Base-by-base conservation (phyloP, 2,797 vertebrate species). In the Thalassophryne amazonica region DNA sequence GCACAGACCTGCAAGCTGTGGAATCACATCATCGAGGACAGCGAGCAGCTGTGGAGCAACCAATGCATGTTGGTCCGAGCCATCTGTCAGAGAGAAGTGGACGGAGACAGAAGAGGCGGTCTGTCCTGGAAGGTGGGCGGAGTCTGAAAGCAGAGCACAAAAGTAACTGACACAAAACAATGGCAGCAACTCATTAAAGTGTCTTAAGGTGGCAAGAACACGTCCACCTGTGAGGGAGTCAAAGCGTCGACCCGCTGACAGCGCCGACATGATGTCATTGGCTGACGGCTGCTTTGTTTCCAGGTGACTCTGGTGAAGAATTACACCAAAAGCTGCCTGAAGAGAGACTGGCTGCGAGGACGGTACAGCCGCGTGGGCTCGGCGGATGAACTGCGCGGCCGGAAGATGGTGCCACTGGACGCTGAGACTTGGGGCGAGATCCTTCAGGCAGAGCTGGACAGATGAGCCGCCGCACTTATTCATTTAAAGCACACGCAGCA, bases 341-440 rank as follows among this genome's bases (percentile, higher is more conserved):
- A 95, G 75, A 68, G 62, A 1, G 89, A 90, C 51, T 97, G 96
- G 95, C 81, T 95, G 41, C 86, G 75, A 9, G 95, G 95, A 2
- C 87, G 78, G 1, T 98, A 90, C 74, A 98, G 95, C 82, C 77
- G 88, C n/a, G 66, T 96, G 63, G 24, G 30, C n/a, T 94, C 92
- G 4, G 72, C 76, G 0, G 60, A 82, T 5, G 85, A 89, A 71
- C 87, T 98, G 35, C 87, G 74, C 1, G 83, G 88, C 46, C 74
- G 88, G 37, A 90, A 50, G 43, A 94, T 95, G 95, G 89, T 64
- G 50, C 88, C 89, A 0, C 88, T 97, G 84, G 93, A 94, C 0
- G 88, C 55, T 0, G 91, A 95, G 36, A 91, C 92, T 0, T 97
- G 95, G 95, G 96, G 92, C 2, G 93, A 97, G 73, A 97, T 97